Conservation (phyloP, 1,140 invertebrate genomes). For the Danaus plexippus region DNA sequence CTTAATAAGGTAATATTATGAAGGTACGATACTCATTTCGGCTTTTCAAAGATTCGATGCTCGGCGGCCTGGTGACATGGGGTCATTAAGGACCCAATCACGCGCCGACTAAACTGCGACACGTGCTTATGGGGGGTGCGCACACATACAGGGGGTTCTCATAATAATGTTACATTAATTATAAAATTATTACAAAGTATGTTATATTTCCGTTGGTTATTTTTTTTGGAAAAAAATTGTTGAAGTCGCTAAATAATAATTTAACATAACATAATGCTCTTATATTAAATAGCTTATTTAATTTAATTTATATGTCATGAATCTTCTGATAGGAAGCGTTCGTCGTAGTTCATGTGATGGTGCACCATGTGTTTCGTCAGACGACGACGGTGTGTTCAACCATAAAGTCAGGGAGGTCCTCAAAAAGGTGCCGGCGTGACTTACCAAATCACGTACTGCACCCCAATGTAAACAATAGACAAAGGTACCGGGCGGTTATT, state of each 20-base stretch:
- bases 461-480: conserved; percentile 67
- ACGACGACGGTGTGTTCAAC: conserved; percentile 48
- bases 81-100: conserved; percentile 56
- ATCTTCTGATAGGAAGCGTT: background rate
- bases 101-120: conserved; percentile 53
- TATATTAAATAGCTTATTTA: conserved; percentile 1
- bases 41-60: conserved; percentile 22
- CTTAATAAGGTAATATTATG: conserved; percentile 19
- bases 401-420: conserved; percentile 57
- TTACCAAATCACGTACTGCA: conserved; percentile 55
- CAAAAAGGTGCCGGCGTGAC: conserved; percentile 59
- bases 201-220: too few relatives aligned
- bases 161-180: too few relatives aligned
- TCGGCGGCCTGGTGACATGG: conserved; percentile 32
- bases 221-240: too few relatives aligned
- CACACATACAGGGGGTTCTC: conserved; percentile 25
- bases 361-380: conserved; percentile 36
- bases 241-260: too few relatives aligned
- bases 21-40: conserved; percentile 17
- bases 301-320: conserved; percentile 16
- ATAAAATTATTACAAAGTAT: too few relatives aligned
- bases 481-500: conserved; percentile 57
- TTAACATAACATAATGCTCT: too few relatives aligned
- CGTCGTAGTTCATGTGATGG: background rate
- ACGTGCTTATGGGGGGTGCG: conserved; percentile 36